Percentiles rank a stretch among this genome's conserved stretches.
phyloP scores from a whole-genome alignment of 2,888 invertebrate species.

The Sycophila texana region DNA sequence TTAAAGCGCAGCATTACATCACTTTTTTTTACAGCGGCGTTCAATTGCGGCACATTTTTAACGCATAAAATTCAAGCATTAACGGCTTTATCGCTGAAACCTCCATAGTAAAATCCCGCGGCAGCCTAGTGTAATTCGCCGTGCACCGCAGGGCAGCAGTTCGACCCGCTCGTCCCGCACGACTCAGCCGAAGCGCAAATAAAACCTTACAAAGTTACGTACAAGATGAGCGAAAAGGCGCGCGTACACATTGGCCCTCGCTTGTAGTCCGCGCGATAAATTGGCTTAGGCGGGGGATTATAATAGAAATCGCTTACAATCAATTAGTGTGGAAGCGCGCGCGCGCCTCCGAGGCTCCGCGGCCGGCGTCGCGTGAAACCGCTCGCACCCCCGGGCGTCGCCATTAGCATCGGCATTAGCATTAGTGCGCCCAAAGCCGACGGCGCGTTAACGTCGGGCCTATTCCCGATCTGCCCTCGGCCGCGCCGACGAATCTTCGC shows the following conservation, averaged over 20 bases:
- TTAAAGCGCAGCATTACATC: too few relatives aligned
- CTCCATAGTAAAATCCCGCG: too few relatives aligned
- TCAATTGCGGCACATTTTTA: too few relatives aligned
- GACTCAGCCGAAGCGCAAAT: too few relatives aligned
- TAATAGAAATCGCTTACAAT: conserved; percentile 41
- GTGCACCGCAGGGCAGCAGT: too few relatives aligned
- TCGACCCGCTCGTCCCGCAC: too few relatives aligned
- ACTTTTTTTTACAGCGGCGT: too few relatives aligned
- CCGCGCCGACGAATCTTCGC: conserved; percentile 36
- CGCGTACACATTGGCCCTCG: neutral
- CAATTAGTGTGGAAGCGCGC: conserved; percentile 29
- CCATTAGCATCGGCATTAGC: conserved; percentile 68
- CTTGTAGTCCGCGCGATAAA: neutral
- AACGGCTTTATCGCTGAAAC: too few relatives aligned
- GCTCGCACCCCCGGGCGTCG: conserved; percentile 15
- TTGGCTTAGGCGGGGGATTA: conserved; percentile 30
- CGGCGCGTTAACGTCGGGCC: conserved; percentile 16
- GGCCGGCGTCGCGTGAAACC: conserved; percentile 6
- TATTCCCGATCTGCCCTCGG: conserved; percentile 37
- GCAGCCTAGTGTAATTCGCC: too few relatives aligned
- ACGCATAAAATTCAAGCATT: too few relatives aligned
- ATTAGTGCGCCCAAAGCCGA: conserved; percentile 65
- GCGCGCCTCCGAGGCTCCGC: neutral
- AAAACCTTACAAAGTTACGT: neutral
- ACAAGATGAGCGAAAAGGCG: neutral